Evolutionary conservation across 2,113 vertebrate genomes (phyloP).

Genomic region (Pseudorhombus dupliciocellatus): DNA sequence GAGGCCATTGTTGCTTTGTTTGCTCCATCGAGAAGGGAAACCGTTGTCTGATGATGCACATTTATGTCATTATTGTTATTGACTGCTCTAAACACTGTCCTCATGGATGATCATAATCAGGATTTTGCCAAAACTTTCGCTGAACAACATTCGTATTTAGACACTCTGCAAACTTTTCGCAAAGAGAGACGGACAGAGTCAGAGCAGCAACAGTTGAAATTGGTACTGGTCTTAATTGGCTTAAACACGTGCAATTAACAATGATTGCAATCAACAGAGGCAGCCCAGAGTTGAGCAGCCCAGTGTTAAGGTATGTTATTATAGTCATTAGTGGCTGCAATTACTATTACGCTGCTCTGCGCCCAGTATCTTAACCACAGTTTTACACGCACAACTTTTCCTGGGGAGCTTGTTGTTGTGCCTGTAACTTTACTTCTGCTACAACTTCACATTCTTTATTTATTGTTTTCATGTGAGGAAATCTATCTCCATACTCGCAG

Average conservation of each 20-base stretch:
- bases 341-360: constrained; percentile 69
- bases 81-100: constrained; percentile 16
- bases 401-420: constrained; percentile 27
- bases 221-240: constrained; percentile 72
- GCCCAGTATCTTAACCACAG: constrained; percentile 58
- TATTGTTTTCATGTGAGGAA: constrained; percentile 34
- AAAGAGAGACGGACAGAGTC: constrained; percentile 37
- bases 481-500: constrained; percentile 20
- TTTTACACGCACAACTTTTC: constrained; percentile 21
- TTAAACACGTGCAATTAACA: constrained; percentile 77
- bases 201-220: constrained; percentile 65
- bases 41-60: no score
- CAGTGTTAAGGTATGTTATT: constrained; percentile 80
- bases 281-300: constrained; percentile 73
- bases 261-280: constrained; percentile 82
- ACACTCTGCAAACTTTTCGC: constrained; percentile 37
- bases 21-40: no score
- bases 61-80: neutral
- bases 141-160: constrained; percentile 4
- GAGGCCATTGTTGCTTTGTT: no score
- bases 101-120: constrained; percentile 32
- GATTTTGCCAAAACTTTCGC: constrained; percentile 26
- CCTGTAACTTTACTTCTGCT: constrained; percentile 29
- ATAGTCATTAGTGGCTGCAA: constrained; percentile 78
- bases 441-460: constrained; percentile 25